These are phyloP conservation scores for Hydrophis major DNA, from an alignment of 2,797 vertebrate species.

Conservation along the genomic window DNA sequence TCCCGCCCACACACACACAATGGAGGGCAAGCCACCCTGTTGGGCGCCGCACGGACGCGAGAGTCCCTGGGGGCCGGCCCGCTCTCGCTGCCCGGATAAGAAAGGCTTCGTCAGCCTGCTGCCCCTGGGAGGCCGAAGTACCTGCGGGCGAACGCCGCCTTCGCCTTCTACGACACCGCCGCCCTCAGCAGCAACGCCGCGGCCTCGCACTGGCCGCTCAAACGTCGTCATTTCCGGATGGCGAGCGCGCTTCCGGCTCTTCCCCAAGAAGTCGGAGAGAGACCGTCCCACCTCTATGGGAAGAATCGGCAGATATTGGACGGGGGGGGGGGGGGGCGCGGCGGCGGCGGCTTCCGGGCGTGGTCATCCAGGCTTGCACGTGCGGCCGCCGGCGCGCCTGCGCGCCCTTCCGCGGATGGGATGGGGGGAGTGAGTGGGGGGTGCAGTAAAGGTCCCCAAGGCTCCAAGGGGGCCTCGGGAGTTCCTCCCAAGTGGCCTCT, in stretches of 20 bases:
- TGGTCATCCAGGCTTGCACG: not conserved
- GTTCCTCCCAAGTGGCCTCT: not conserved
- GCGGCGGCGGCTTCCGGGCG: not conserved
- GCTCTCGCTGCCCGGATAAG: not conserved
- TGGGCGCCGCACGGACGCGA: not conserved
- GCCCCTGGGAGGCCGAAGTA: not conserved
- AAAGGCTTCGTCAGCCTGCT: not conserved
- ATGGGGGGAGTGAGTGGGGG: too few species aligned
- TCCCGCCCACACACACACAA: too few species aligned
- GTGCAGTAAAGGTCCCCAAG: not conserved
- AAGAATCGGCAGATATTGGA: not conserved
- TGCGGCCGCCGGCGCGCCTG: not conserved
- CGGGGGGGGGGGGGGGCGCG: too few species aligned
- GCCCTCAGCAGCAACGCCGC: not conserved
- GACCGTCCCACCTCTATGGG: not conserved
- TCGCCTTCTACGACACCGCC: not conserved
- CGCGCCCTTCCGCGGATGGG: not conserved
- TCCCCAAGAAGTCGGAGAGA: not conserved
- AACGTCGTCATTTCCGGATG: not conserved
- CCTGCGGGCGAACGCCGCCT: not conserved
- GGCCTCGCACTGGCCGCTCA: not conserved
- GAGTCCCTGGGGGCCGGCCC: not conserved
- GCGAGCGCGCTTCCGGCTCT: not conserved
- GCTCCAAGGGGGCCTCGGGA: not conserved
- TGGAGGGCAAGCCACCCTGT: not conserved